These are phyloP conservation scores for Thalassoma bifasciatum DNA, from an alignment of 2,113 vertebrate species.

Conservation along the genomic window DNA sequence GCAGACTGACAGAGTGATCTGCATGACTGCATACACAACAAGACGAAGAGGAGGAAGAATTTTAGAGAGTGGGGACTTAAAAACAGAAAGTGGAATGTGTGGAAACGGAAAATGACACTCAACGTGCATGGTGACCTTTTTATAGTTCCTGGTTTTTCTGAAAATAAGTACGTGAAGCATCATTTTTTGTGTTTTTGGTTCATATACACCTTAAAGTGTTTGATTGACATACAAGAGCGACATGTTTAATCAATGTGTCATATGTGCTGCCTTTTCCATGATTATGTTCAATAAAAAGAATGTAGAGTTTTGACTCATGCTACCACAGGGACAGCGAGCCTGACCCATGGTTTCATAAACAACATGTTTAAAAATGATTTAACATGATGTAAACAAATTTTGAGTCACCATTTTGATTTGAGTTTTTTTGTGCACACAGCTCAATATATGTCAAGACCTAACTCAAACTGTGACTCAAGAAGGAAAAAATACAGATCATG, in stretches of 20 bases:
- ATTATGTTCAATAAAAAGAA: too few relatives aligned
- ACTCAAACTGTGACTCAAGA: too few relatives aligned
- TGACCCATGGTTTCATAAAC: too few relatives aligned
- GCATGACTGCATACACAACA: slow-evolving; percentile 17
- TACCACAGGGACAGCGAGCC: too few relatives aligned
- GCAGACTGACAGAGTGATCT: slow-evolving; percentile 13
- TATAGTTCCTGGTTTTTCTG: slow-evolving; percentile 2
- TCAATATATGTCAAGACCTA: too few relatives aligned
- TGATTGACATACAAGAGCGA: slow-evolving; percentile 1
- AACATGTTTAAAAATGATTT: too few relatives aligned
- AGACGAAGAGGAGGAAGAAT: slow-evolving; percentile 25
- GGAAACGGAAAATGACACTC: neutral
- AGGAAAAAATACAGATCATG: too few relatives aligned
- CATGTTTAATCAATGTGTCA: neutral
- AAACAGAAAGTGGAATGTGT: neutral
- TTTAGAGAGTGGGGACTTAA: neutral
- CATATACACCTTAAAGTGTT: neutral
- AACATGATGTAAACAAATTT: too few relatives aligned
- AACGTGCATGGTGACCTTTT: neutral
- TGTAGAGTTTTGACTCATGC: too few relatives aligned
- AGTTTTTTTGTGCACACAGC: too few relatives aligned
- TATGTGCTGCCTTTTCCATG: too few relatives aligned
- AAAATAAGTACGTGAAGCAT: slow-evolving; percentile 11
- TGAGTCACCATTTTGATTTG: too few relatives aligned
- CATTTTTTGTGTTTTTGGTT: neutral